Base-by-base conservation (phyloP, 2,113 vertebrate genomes). In the Oreochromis niloticus region DNA sequence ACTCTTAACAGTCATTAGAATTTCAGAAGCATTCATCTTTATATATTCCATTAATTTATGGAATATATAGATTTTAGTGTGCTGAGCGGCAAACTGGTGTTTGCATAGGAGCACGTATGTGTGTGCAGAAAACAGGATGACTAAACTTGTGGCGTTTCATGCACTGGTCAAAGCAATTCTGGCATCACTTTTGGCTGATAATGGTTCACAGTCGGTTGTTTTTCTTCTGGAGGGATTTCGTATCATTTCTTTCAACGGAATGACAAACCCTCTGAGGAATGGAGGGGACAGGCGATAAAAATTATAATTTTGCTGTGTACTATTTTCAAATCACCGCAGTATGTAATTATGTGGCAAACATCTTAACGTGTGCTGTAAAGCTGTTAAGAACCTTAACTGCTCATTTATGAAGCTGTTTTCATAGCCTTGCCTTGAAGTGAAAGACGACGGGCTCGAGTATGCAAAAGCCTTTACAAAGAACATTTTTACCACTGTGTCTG, bases 341-440 rank as follows among this genome's bases (percentile, higher is more conserved):
- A 68, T 85, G 36, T 88, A 89, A 88, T 90, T 86, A 79, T 80
- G 55, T 85, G 81, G 39, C 50, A 88, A 83, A 86, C 78, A 88
- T 84, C 75, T 71, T 22, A 89, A 68, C 61, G 2, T 73, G 81
- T 59, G 36, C 59, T 46, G 32, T 61, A 81, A 85, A 55, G 84
- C 55, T 81, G 73, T 73, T 75, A 52, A 81, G n/a, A 82, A 80
- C 54, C 36, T 39, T 86, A 81, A 68, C 48, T 75, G 81, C 46
- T 80, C 71, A 54, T 85, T 91, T 81, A 54, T 82, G 14, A 87
- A 79, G 61, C 50, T 41, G 85, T 81, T 88, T 87, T 82, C 54
- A 83, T 87, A 36, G 27, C 48, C 17, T 22, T 71, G 81, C 4
- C 48, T 3, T 84, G 27, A 85, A 82, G 82, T 68, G 63, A 30